Percentiles rank a stretch among this genome's conserved stretches.
These are phyloP conservation scores for Galaxea fascicularis DNA, from an alignment of 92 coral and sea anemone species.

Conservation along the genomic window DNA sequence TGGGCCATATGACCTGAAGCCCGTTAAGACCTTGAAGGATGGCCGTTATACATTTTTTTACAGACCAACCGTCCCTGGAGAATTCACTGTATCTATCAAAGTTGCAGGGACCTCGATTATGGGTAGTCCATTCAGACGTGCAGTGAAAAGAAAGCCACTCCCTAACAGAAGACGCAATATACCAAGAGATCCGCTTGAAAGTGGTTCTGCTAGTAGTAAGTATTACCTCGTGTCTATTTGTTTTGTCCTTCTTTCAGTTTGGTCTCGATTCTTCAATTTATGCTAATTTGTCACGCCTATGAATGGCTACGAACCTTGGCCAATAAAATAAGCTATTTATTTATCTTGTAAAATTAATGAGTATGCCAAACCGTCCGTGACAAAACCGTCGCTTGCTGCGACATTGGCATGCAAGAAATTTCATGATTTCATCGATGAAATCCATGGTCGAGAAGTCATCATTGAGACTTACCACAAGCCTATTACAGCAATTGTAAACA, in stretches of 20 bases:
- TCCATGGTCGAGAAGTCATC: constrained; percentile 43
- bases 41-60: constrained; percentile 19
- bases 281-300: too few relatives aligned
- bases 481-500: constrained; percentile 46
- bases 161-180: too few relatives aligned
- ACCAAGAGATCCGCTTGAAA: too few relatives aligned
- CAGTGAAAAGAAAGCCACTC: neutral
- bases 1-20: too few relatives aligned
- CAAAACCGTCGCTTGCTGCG: constrained; percentile 32
- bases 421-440: constrained; percentile 35
- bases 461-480: constrained; percentile 66
- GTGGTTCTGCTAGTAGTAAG: too few relatives aligned
- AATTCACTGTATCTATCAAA: constrained; percentile 3
- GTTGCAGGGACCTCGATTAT: neutral
- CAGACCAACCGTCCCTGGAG: neutral
- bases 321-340: too few relatives aligned
- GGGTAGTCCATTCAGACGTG: constrained; percentile 20
- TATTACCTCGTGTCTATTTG: too few relatives aligned
- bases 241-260: too few relatives aligned
- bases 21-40: neutral
- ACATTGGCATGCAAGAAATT: constrained; percentile 38
- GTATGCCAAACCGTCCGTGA: too few relatives aligned
- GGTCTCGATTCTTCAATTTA: too few relatives aligned
- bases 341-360: too few relatives aligned
- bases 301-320: too few relatives aligned